Conservation (phyloP, 2,113 vertebrate genomes). For the Calyptommatus sinebrachiatus region DNA sequence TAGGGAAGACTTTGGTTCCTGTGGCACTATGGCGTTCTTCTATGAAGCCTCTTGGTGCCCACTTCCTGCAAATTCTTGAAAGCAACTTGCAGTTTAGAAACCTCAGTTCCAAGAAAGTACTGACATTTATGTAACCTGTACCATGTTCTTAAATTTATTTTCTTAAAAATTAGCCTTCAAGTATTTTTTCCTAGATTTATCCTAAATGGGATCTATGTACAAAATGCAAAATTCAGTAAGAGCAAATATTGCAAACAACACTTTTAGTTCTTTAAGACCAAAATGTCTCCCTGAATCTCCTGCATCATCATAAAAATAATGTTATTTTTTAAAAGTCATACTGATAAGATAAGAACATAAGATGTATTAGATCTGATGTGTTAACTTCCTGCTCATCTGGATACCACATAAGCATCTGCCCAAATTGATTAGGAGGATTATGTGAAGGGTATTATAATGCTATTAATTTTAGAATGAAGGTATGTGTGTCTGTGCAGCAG, state of each 20-base stretch:
- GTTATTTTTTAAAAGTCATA: conserved; percentile 50
- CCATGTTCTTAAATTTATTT: neutral
- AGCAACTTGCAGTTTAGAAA: neutral
- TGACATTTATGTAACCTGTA: neutral
- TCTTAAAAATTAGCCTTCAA: neutral
- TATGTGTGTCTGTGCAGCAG: neutral
- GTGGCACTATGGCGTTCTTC: too few relatives aligned
- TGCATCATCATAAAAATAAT: conserved; percentile 37
- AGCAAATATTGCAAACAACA: neutral
- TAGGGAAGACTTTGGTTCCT: too few relatives aligned
- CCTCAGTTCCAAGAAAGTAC: neutral
- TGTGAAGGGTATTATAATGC: conserved; percentile 41
- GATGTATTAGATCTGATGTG: conserved; percentile 61
- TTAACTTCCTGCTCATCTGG: conserved; percentile 71
- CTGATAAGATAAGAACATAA: too few relatives aligned
- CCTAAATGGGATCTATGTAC: neutral
- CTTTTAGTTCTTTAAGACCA: neutral
- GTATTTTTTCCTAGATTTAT: neutral
- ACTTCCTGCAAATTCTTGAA: neutral
- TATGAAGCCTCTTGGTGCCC: too few relatives aligned
- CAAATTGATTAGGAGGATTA: conserved; percentile 63
- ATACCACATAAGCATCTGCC: conserved; percentile 74
- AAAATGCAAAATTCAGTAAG: neutral
- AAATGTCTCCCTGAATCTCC: neutral
- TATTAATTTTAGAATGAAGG: conserved; percentile 41